Percentiles rank a stretch among this genome's conserved stretches.
These are phyloP conservation scores for Drosophila subpulchrella DNA, from an alignment of 1,140 invertebrate species.

Conservation along the genomic window DNA sequence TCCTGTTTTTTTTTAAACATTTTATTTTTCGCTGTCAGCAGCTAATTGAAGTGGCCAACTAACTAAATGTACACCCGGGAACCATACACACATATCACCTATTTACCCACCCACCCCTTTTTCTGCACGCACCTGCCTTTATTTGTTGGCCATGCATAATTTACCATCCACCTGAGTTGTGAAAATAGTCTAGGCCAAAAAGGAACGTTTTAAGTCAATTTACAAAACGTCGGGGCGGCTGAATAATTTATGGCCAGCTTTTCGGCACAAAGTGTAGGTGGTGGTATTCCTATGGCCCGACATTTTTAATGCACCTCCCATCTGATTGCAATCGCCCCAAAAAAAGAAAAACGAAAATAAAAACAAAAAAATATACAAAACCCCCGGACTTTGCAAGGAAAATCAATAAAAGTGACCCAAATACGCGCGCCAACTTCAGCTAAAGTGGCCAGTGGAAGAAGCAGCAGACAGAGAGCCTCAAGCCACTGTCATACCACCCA, in stretches of 20 bases:
- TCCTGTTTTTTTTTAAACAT: neutral
- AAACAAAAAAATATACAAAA: constrained; percentile 5
- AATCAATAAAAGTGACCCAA: constrained; percentile 82
- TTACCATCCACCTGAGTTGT: constrained; percentile 44
- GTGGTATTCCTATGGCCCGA: constrained; percentile 1
- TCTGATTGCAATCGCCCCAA: constrained; percentile 62
- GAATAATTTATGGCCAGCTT: constrained; percentile 68
- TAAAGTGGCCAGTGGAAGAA: constrained; percentile 42
- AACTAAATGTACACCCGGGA: constrained; percentile 70
- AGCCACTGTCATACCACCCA: constrained; percentile 33
- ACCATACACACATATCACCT: constrained; percentile 15
- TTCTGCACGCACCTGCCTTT: constrained; percentile 31
- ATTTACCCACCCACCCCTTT: constrained; percentile 3
- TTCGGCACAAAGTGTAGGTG: constrained; percentile 22
- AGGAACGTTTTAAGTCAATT: constrained; percentile 75
- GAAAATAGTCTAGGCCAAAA: constrained; percentile 66
- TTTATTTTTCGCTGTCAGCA: constrained; percentile 11
- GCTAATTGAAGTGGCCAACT: constrained; percentile 64
- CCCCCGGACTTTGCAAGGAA: constrained; percentile 35
- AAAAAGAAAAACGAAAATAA: neutral
- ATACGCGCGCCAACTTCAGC: constrained; percentile 73
- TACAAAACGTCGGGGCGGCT: constrained; percentile 54
- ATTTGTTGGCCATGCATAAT: constrained; percentile 32
- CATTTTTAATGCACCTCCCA: constrained; percentile 24
- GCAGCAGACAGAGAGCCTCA: constrained; percentile 14